Conservation (phyloP, 1,140 invertebrate species). For the Lepidurus apus region DNA sequence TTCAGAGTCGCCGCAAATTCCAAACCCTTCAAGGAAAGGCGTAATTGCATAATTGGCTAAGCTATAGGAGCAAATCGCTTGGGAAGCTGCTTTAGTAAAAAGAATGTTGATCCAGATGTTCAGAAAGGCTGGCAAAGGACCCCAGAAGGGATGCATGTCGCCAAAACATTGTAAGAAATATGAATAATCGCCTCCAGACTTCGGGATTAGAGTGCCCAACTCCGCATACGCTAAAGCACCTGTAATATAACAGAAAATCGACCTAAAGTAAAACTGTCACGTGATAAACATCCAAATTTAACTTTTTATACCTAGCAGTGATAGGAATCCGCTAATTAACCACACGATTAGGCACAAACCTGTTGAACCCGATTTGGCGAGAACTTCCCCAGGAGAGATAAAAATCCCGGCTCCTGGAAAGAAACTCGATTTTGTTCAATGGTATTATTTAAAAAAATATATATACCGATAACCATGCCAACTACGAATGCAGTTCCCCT, state of each 20-base stretch:
- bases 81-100: slow-evolving; percentile 43
- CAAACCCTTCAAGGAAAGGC: slow-evolving; percentile 68
- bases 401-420: slow-evolving; percentile 77
- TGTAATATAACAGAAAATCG: background rate
- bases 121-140: slow-evolving; percentile 42
- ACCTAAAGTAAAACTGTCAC: background rate
- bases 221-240: slow-evolving; percentile 51
- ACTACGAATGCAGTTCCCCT: slow-evolving; percentile 73
- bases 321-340: slow-evolving; percentile 71
- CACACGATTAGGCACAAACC: slow-evolving; percentile 76
- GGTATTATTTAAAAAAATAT: background rate
- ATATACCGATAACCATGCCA: slow-evolving; percentile 68
- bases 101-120: slow-evolving; percentile 43
- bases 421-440: background rate
- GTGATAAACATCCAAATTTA: slow-evolving; percentile 13
- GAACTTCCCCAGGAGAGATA: slow-evolving; percentile 74
- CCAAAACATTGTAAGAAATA: slow-evolving; percentile 42
- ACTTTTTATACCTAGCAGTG: slow-evolving; percentile 60
- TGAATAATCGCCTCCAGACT: slow-evolving; percentile 45
- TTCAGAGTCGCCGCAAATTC: slow-evolving; percentile 20
- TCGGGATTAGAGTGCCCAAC: slow-evolving; percentile 49
- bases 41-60: slow-evolving; percentile 73
- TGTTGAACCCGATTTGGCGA: slow-evolving; percentile 72
- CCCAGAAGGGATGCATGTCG: slow-evolving; percentile 36
- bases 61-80: slow-evolving; percentile 36